Evolutionary conservation across 2,113 vertebrate genomes (phyloP).

Genomic region (Semicossyphus pulcher): DNA sequence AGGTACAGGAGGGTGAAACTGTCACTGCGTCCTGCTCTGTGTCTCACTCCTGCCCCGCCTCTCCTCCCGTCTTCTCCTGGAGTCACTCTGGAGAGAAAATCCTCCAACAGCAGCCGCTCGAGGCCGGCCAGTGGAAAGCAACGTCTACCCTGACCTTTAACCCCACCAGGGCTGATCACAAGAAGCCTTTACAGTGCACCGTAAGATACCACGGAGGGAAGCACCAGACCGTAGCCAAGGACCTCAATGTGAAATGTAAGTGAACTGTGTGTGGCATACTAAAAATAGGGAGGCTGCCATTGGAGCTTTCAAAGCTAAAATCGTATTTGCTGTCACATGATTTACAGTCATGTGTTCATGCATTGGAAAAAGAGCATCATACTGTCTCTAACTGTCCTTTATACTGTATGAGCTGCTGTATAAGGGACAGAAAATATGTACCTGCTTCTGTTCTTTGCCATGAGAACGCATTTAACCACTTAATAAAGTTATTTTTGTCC

Average conservation of each 20-base stretch:
- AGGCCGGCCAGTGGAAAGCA: slow-evolving; percentile 53
- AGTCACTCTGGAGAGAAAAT: slow-evolving; percentile 56
- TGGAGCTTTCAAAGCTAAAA: not conserved
- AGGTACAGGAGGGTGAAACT: slow-evolving; percentile 21
- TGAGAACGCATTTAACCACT: too few species aligned
- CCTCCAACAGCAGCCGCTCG: slow-evolving; percentile 15
- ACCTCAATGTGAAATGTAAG: slow-evolving; percentile 76
- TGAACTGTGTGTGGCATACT: too few species aligned
- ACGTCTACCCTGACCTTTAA: slow-evolving; percentile 73
- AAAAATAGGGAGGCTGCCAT: too few species aligned
- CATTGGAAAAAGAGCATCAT: not conserved
- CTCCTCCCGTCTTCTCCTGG: slow-evolving; percentile 75
- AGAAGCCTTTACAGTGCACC: slow-evolving; percentile 63
- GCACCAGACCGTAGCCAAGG: not conserved
- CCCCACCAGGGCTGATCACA: slow-evolving; percentile 54
- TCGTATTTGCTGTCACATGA: not conserved
- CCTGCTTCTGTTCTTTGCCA: too few species aligned
- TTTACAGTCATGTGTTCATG: not conserved
- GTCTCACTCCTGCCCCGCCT: slow-evolving; percentile 69
- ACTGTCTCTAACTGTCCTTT: not conserved
- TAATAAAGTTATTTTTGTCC: too few species aligned
- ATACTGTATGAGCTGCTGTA: not conserved
- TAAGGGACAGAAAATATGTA: not conserved
- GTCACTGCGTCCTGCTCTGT: slow-evolving; percentile 67
- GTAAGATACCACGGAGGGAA: slow-evolving; percentile 44